phyloP scores from a whole-genome alignment of 2,113 vertebrate species.

The Cottus gobio region DNA sequence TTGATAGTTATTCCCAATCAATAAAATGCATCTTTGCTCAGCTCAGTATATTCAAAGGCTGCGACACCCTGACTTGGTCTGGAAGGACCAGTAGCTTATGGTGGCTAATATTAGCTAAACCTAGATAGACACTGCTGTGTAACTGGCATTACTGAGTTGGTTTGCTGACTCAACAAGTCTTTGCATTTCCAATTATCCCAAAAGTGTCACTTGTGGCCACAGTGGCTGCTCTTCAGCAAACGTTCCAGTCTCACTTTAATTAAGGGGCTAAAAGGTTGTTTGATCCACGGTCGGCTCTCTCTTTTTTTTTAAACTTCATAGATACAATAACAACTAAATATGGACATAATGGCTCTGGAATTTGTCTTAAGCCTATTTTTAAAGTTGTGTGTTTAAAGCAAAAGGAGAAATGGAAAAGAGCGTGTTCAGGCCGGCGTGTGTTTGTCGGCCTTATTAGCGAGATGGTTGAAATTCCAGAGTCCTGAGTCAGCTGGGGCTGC shows the following conservation, averaged over 20 bases:
- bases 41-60: not conserved
- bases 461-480: conserved; percentile 70
- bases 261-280: not conserved
- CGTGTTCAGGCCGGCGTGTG: conserved; percentile 52
- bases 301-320: not conserved
- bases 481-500: conserved; percentile 47
- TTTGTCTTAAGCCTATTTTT: not conserved
- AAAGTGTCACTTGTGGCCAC: not conserved
- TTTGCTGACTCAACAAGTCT: not conserved
- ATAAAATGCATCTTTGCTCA: not conserved
- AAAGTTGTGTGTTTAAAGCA: conserved; percentile 2
- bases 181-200: not conserved
- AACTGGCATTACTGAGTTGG: not conserved
- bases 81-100: not conserved
- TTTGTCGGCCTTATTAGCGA: conserved; percentile 42
- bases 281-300: not conserved
- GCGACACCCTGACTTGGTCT: not conserved
- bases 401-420: conserved; percentile 40
- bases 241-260: not conserved
- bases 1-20: not conserved
- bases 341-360: not conserved
- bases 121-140: not conserved
- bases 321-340: not conserved
- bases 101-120: not conserved
- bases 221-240: not conserved